Conservation (phyloP, 2,797 vertebrate genomes). For the Tarsius wallacei region DNA sequence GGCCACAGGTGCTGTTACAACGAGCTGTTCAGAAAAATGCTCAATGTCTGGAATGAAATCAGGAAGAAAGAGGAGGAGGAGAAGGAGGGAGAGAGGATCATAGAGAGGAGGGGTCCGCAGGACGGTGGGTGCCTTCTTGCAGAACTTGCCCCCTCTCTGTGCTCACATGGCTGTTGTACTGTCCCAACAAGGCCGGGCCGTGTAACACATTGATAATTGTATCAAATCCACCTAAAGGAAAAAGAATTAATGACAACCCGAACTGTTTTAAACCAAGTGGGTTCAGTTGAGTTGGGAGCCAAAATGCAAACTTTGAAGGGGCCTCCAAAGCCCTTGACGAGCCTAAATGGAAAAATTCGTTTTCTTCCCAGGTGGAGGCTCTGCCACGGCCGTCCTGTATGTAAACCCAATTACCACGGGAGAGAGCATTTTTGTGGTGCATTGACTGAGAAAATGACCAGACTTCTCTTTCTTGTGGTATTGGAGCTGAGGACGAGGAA, state of each 20-base stretch:
- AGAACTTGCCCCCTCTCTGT: background rate
- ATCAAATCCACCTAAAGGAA: background rate
- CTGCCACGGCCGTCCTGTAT: background rate
- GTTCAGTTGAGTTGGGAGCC: background rate
- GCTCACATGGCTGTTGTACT: background rate
- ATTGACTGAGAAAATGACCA: conserved; percentile 73
- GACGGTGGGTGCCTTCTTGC: too few relatives aligned
- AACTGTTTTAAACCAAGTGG: background rate
- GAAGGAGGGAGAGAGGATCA: too few relatives aligned
- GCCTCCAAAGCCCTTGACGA: background rate
- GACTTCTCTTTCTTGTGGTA: conserved; percentile 74
- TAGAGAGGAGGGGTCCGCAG: too few relatives aligned
- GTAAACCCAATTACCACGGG: conserved; percentile 61
- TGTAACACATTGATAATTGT: background rate
- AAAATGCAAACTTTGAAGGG: conserved; percentile 35
- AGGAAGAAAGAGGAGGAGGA: background rate
- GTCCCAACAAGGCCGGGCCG: background rate
- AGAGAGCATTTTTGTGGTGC: conserved; percentile 50
- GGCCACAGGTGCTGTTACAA: background rate
- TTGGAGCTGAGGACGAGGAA: conserved; percentile 55
- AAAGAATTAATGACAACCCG: background rate
- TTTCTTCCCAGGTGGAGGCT: background rate
- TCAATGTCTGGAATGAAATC: background rate
- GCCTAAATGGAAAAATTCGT: conserved; percentile 23
- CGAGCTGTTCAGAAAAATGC: background rate